Conservation (phyloP, 2,113 vertebrate species). For the Clarias gariepinus region DNA sequence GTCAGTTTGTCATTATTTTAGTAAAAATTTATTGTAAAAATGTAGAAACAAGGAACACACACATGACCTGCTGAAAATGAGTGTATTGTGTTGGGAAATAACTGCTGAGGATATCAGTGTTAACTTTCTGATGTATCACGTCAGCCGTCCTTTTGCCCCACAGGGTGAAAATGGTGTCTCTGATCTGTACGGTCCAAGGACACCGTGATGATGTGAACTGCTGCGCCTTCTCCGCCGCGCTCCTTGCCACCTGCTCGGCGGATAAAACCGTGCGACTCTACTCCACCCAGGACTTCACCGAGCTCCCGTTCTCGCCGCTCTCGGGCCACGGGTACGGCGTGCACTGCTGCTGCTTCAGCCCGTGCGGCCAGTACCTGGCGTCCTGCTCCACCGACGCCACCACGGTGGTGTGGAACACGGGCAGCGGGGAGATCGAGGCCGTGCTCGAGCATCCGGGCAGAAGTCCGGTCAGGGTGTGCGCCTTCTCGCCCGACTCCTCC, state of each 20-base stretch:
- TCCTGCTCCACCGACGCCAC: constrained; percentile 94
- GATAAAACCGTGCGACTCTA: constrained; percentile 91
- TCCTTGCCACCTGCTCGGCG: constrained; percentile 88
- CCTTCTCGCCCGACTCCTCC: constrained; percentile 75
- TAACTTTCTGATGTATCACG: neutral
- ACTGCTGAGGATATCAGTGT: neutral
- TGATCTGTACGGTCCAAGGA: constrained; percentile 83
- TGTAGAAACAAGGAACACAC: neutral
- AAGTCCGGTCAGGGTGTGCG: constrained; percentile 85
- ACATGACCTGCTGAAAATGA: too few relatives aligned
- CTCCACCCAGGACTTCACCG: constrained; percentile 72
- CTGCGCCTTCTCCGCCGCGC: constrained; percentile 82
- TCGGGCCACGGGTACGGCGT: constrained; percentile 85
- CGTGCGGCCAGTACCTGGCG: constrained; percentile 80
- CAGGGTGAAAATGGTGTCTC: constrained; percentile 76
- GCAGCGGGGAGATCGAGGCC: constrained; percentile 72
- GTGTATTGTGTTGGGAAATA: neutral
- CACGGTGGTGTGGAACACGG: constrained; percentile 77
- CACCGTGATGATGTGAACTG: constrained; percentile 89
- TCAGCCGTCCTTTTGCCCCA: neutral
- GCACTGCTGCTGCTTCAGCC: constrained; percentile 92
- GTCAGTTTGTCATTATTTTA: neutral
- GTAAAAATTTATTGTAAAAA: neutral
- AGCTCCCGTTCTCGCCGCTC: constrained; percentile 85
- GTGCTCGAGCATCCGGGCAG: constrained; percentile 82